A percentile compares a stretch with the other conserved stretches of the same genome.
These are phyloP conservation scores for Paralvinella palmiformis DNA, from an alignment of 1,140 invertebrate species.

Conservation along the genomic window DNA sequence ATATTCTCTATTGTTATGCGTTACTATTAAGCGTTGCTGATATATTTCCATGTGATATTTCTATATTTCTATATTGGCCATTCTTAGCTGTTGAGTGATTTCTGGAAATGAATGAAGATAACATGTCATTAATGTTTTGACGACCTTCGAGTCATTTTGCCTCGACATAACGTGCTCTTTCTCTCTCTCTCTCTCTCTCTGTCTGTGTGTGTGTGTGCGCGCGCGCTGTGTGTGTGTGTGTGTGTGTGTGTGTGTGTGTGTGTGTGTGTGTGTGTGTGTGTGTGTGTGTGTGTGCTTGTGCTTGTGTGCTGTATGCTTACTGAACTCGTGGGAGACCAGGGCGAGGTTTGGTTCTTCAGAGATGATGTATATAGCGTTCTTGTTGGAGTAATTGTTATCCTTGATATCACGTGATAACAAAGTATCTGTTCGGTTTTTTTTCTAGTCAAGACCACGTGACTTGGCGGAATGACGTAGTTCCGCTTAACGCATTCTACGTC, in stretches of 20 bases:
- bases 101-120: no score
- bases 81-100: no score
- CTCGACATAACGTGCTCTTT: no score
- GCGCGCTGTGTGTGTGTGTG: background rate
- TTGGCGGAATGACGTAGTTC: background rate
- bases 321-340: background rate
- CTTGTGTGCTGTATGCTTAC: background rate
- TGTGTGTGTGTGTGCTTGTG: background rate
- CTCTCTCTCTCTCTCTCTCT: no score
- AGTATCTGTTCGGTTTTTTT: background rate
- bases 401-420: background rate
- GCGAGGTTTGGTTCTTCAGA: background rate
- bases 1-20: no score
- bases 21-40: no score
- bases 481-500: background rate
- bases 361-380: background rate
- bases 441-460: background rate
- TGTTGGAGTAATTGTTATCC: background rate
- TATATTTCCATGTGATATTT: no score
- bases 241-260: background rate
- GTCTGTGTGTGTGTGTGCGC: background rate
- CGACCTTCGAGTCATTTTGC: no score
- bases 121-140: no score
- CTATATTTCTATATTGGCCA: no score
- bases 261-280: background rate